These are phyloP conservation scores for Agonopterix heracliana DNA, from an alignment of 2,888 invertebrate species.

Conservation along the genomic window DNA sequence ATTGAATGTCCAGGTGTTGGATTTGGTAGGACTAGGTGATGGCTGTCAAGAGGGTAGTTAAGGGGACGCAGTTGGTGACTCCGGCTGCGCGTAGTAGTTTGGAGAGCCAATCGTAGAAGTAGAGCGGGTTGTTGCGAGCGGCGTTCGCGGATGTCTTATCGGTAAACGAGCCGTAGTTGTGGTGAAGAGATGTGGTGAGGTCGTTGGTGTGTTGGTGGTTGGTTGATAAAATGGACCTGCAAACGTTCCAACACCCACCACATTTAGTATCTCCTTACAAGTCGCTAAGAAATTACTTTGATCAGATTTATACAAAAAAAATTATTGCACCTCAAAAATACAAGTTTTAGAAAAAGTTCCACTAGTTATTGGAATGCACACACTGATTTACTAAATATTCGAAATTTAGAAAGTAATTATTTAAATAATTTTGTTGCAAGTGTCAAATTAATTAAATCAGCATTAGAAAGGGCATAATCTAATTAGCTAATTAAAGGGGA, in stretches of 20 bases:
- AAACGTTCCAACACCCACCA: constrained; percentile 78
- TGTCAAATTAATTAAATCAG: too few relatives aligned
- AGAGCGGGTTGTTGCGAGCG: constrained; percentile 60
- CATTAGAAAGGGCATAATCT: too few relatives aligned
- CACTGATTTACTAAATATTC: too few relatives aligned
- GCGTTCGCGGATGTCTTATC: constrained; percentile 66
- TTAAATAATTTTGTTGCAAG: too few relatives aligned
- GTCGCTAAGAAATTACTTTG: constrained; percentile 12
- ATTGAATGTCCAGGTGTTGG: constrained; percentile 34
- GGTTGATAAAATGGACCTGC: constrained; percentile 76
- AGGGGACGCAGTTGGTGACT: constrained; percentile 58
- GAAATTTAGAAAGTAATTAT: too few relatives aligned
- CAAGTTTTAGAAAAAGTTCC: too few relatives aligned
- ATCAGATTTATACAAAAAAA: not conserved
- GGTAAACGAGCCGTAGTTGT: constrained; percentile 70
- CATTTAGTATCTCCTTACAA: constrained; percentile 61
- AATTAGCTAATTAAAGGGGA: too few relatives aligned
- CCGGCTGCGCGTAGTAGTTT: constrained; percentile 62
- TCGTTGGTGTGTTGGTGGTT: constrained; percentile 75
- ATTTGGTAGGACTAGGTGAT: constrained; percentile 57
- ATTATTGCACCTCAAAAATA: not conserved
- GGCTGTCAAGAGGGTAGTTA: constrained; percentile 57
- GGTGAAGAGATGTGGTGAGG: constrained; percentile 74
- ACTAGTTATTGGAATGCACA: too few relatives aligned
- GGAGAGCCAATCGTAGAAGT: constrained; percentile 65